These are phyloP conservation scores for Pogoniulus pusillus DNA, from an alignment of 2,797 vertebrate genomes.

Conservation along the genomic window DNA sequence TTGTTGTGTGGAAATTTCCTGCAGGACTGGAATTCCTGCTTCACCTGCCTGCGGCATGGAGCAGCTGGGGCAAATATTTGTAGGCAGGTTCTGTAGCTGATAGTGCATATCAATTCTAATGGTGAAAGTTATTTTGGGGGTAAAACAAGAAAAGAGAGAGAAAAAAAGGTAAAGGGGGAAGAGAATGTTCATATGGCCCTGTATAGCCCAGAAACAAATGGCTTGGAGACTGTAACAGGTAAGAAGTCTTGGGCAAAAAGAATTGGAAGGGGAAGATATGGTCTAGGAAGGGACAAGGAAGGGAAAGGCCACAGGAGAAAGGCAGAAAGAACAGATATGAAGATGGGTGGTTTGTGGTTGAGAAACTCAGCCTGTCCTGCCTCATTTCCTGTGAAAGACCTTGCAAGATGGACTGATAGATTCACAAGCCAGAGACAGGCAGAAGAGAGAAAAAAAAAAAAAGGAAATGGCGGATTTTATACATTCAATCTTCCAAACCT, in stretches of 20 bases:
- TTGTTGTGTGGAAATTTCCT: background rate
- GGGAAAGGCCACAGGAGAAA: background rate
- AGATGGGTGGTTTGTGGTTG: background rate
- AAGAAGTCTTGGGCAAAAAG: background rate
- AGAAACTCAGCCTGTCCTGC: background rate
- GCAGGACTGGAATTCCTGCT: background rate
- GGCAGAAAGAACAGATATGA: background rate
- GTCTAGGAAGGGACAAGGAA: background rate
- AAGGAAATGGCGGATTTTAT: background rate
- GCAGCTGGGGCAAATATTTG: background rate
- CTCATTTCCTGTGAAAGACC: background rate
- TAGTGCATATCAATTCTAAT: background rate
- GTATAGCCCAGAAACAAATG: background rate
- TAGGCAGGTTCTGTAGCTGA: background rate
- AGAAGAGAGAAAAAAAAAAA: background rate
- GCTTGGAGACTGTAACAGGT: background rate
- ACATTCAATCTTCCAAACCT: background rate
- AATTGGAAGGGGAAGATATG: background rate
- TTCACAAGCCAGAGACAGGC: background rate
- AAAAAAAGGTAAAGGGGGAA: background rate
- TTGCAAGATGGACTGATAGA: background rate
- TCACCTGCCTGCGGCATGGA: background rate
- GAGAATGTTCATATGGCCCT: background rate
- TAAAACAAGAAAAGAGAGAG: background rate
- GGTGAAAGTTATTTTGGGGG: background rate